Evolutionary conservation across 1,140 invertebrate genomes (phyloP).

Genomic region (Drosophila oshimai): DNA sequence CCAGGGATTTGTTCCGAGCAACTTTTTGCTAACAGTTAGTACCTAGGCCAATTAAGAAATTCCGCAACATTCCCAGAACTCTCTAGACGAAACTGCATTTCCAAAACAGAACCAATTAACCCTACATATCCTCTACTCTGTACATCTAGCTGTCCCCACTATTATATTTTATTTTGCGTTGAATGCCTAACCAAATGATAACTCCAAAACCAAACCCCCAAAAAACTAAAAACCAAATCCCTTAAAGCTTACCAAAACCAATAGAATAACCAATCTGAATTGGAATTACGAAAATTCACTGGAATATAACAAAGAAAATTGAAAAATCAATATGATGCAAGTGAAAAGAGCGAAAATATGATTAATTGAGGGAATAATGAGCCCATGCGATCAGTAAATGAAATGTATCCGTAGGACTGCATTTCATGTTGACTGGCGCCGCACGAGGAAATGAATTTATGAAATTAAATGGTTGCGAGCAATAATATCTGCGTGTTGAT

Average conservation of each 20-base stretch:
- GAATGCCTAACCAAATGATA: constrained; percentile 6
- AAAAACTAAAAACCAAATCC: constrained; percentile 14
- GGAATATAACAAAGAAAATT: constrained; percentile 23
- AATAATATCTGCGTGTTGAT: constrained; percentile 83
- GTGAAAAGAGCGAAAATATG: constrained; percentile 7
- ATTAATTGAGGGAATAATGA: constrained; percentile 39
- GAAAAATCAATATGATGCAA: constrained; percentile 17
- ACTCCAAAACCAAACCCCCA: constrained; percentile 40
- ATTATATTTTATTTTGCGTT: constrained; percentile 15
- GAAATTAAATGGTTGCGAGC: constrained; percentile 81
- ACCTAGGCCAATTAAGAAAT: constrained; percentile 19
- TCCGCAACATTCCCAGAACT: constrained; percentile 22
- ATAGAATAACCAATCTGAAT: constrained; percentile 81
- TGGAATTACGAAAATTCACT: constrained; percentile 67
- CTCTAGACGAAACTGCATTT: constrained; percentile 47
- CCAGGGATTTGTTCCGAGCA: constrained; percentile 47
- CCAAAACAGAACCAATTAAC: constrained; percentile 65
- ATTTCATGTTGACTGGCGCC: constrained; percentile 44
- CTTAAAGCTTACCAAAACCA: constrained; percentile 59
- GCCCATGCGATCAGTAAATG: constrained; percentile 64
- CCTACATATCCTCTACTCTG: constrained; percentile 58
- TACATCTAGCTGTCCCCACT: constrained; percentile 37
- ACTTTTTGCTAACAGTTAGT: constrained; percentile 37
- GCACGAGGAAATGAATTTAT: constrained; percentile 43
- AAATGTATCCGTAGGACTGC: constrained; percentile 47